Conservation (phyloP, 2,888 invertebrate species). For the Didymodactylos carnosus region DNA sequence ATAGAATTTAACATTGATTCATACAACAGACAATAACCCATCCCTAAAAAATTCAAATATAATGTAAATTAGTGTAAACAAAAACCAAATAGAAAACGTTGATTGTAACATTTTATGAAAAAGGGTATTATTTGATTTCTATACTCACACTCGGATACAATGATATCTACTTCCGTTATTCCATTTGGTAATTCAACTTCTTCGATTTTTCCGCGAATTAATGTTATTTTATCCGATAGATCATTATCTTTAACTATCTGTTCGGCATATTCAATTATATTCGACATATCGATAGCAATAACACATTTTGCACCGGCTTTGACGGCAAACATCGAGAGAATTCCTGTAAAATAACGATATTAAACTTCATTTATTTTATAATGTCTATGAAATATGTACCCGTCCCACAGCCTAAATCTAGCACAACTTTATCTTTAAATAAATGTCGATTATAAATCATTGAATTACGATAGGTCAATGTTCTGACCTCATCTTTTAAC, state of each 20-base stretch:
- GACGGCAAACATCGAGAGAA: conserved; percentile 97
- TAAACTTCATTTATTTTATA: no score
- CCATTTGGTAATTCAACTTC: conserved; percentile 79
- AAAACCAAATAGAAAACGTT: no score
- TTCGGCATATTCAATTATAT: conserved; percentile 86
- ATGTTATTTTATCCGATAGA: conserved; percentile 34
- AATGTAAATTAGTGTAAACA: no score
- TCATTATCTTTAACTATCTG: conserved; percentile 60
- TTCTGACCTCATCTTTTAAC: conserved; percentile 96
- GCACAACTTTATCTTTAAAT: conserved; percentile 70
- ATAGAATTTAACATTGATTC: conserved; percentile 99
- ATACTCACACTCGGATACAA: conserved; percentile 57
- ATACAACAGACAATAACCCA: conserved; percentile 76
- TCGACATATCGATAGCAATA: conserved; percentile 91
- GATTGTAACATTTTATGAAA: no score
- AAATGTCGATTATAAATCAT: conserved; percentile 98
- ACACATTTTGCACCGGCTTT: conserved; percentile 88
- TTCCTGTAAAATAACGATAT: conserved; percentile 35
- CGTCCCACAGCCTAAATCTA: conserved; percentile 96
- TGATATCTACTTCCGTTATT: conserved; percentile 72
- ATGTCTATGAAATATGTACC: no score
- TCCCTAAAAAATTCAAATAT: no score
- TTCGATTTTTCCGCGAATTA: conserved; percentile 52
- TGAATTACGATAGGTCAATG: conserved; percentile 87
- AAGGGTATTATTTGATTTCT: no score